A percentile compares a stretch with the other conserved stretches of the same genome.
Conservation (phyloP, 2,888 invertebrate genomes). For the Hirudinaria manillensis region DNA sequence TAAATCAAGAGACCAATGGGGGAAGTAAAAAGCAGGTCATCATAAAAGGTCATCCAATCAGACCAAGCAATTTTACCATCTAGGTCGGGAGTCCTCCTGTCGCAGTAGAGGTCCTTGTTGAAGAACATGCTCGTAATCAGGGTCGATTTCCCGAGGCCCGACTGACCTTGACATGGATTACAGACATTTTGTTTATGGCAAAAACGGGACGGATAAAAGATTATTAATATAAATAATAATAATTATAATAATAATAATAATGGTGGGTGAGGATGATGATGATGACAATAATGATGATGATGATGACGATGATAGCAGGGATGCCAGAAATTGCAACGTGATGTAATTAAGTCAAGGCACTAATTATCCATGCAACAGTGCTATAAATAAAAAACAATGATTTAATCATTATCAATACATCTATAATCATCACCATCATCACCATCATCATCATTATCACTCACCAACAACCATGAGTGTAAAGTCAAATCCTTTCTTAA, state of each 20-base stretch:
- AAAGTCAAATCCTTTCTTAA: conserved; percentile 43
- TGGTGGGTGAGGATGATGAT: background rate
- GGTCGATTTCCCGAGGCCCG: conserved; percentile 88
- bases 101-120: conserved; percentile 78
- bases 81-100: conserved; percentile 68
- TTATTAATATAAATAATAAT: background rate
- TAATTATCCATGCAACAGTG: too few species aligned
- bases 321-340: background rate
- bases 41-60: too few species aligned
- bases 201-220: background rate
- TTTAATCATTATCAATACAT: too few species aligned
- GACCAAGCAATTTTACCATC: conserved; percentile 60
- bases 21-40: too few species aligned
- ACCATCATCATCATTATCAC: conserved; percentile 17
- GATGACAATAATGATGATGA: conserved; percentile 13
- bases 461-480: conserved; percentile 43
- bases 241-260: background rate
- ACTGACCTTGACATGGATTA: conserved; percentile 58
- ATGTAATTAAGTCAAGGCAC: too few species aligned
- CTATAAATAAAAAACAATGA: too few species aligned
- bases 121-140: conserved; percentile 87
- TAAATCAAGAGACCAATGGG: too few species aligned
- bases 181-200: background rate
- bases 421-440: too few species aligned
- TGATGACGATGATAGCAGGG: background rate